Conservation (phyloP, 2,113 vertebrate genomes). For the Daubentonia madagascariensis region DNA sequence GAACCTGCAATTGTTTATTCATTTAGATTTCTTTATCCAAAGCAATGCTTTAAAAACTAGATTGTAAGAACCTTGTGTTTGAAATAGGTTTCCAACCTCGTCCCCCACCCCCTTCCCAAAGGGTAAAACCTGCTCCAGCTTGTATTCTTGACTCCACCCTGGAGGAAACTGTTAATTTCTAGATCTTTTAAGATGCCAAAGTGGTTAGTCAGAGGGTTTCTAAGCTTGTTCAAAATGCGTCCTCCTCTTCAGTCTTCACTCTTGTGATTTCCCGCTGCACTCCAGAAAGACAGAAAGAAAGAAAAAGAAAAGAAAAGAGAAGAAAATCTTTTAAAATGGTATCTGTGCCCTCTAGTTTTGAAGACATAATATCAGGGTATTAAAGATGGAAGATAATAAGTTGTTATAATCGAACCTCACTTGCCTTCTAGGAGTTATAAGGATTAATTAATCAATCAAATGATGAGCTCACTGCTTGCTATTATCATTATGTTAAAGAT, state of each 20-base stretch:
- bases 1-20: conserved; percentile 9
- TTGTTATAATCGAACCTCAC: background rate
- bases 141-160: background rate
- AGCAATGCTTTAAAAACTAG: background rate
- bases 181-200: conserved; percentile 60
- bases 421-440: conserved; percentile 24
- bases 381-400: background rate
- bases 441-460: conserved; percentile 22
- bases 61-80: background rate
- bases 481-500: background rate
- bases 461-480: background rate
- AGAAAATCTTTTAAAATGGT: background rate
- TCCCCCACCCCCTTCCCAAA: background rate
- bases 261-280: background rate
- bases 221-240: conserved; percentile 21
- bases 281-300: background rate
- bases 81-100: conserved; percentile 22
- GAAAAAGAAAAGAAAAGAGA: background rate
- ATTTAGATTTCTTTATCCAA: conserved; percentile 21
- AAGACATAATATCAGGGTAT: background rate
- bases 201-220: conserved; percentile 71
- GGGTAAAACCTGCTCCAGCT: conserved; percentile 45
- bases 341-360: background rate
- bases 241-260: background rate
- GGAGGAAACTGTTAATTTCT: conserved; percentile 61